Base-by-base conservation (phyloP, 2,888 invertebrate species). In the Nemapogon koenigi region DNA sequence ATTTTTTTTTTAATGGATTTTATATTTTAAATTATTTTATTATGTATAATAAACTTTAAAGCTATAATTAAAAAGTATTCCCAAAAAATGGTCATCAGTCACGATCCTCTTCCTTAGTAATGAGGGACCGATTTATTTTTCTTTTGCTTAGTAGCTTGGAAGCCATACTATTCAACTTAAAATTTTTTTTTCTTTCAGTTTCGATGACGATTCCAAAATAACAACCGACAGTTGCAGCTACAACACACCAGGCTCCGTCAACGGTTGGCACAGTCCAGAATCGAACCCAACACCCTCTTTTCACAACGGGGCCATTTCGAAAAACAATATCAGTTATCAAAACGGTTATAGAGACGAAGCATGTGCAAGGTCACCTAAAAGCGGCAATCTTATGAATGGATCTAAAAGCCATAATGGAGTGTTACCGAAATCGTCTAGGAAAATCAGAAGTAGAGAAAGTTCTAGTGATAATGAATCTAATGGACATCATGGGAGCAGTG, bases 141-240 rank as follows among this genome's bases (percentile, higher is more conserved):
- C n/a, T n/a, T n/a, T n/a, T n/a, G n/a, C n/a, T n/a, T n/a, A n/a
- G n/a, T n/a, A n/a, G n/a, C n/a, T n/a, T n/a, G n/a, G n/a, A n/a
- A n/a, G n/a, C n/a, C n/a, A n/a, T n/a, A n/a, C n/a, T n/a, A n/a
- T n/a, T n/a, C n/a, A n/a, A n/a, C n/a, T n/a, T n/a, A n/a, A n/a
- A n/a, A n/a, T n/a, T 32, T 8, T 17, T 17, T 15, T 27, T 7
- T 36, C 16, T 16, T 61, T 17, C 50, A 81, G 81, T 43, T 75
- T 67, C 42, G 82, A 81, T 28, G 81, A 81, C 39, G 82, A 82
- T 52, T 81, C 81, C 11, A 84, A 85, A 56, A 73, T 78, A 75
- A 81, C 83, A n/a, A 81, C 83, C 39, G 84, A 84, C 48, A 83
- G 81, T 49, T 79, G 81, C 44, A 83, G 81, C 41, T 73, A 69